These are phyloP conservation scores for Dallia pectoralis DNA, from an alignment of 2,797 vertebrate genomes.

Conservation along the genomic window DNA sequence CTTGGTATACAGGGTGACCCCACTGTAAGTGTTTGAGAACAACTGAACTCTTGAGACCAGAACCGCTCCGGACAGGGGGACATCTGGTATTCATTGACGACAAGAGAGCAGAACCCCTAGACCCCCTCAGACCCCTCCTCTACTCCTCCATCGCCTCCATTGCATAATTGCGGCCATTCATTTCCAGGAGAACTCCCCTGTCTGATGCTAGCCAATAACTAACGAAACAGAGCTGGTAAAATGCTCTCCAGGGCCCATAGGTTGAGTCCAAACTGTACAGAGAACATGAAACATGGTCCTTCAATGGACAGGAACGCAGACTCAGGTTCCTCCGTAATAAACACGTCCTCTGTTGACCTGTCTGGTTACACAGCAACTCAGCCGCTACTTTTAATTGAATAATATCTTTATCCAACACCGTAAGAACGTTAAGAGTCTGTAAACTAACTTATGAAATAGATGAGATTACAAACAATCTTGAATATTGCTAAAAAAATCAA, in stretches of 20 bases:
- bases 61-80: conserved; percentile 16
- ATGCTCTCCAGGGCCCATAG: conserved; percentile 32
- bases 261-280: conserved; percentile 45
- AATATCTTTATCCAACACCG: too few species aligned
- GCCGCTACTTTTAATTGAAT: too few species aligned
- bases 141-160: conserved; percentile 43
- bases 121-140: conserved; percentile 52
- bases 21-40: conserved; percentile 56
- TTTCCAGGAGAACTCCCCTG: conserved; percentile 60
- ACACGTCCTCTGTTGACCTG: too few species aligned
- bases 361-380: too few species aligned
- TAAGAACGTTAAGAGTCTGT: too few species aligned
- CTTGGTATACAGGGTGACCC: conserved; percentile 61
- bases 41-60: conserved; percentile 26
- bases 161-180: conserved; percentile 77
- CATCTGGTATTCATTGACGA: conserved; percentile 65
- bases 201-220: conserved; percentile 63
- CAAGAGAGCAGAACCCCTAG: conserved; percentile 42
- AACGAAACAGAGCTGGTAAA: conserved; percentile 53
- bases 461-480: too few species aligned
- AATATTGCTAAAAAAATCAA: too few species aligned
- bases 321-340: background rate
- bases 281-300: conserved; percentile 42
- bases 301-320: background rate
- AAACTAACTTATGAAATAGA: too few species aligned